Conservation (phyloP, 1,140 invertebrate genomes). For the Drosophila guanche region DNA sequence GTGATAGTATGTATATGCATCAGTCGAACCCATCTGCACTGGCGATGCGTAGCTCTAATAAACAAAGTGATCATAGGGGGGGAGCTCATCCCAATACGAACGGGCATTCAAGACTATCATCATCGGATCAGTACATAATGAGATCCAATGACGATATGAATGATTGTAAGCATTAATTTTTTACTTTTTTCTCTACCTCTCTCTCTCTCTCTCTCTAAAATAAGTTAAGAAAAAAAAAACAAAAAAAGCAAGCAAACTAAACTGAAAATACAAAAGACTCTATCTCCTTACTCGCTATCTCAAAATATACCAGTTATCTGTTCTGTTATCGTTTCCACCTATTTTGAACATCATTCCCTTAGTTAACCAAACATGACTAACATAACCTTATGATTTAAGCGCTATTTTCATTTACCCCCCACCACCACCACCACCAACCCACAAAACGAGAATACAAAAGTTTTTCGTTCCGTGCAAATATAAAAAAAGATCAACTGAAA, state of each 20-base stretch:
- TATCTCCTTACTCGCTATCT: conserved; percentile 79
- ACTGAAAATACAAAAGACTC: conserved; percentile 61
- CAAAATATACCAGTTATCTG: conserved; percentile 73
- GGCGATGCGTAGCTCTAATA: conserved; percentile 84
- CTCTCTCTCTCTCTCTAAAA: conserved; percentile 60
- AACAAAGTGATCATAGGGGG: conserved; percentile 84
- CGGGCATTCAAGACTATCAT: conserved; percentile 84
- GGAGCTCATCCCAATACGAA: conserved; percentile 84
- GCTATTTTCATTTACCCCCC: conserved; percentile 45
- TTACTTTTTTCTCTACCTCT: conserved; percentile 72
- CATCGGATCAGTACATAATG: conserved; percentile 84
- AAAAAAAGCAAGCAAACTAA: conserved; percentile 54
- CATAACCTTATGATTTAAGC: conserved; percentile 60
- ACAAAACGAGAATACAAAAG: conserved; percentile 62
- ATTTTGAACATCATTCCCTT: conserved; percentile 47
- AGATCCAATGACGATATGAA: conserved; percentile 84
- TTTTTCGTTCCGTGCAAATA: conserved; percentile 52
- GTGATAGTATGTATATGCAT: conserved; percentile 84
- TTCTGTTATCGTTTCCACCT: conserved; percentile 52
- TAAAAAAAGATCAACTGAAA: conserved; percentile 51
- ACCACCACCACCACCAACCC: not conserved
- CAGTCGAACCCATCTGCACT: conserved; percentile 84
- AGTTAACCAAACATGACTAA: conserved; percentile 63
- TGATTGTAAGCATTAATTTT: conserved; percentile 84
- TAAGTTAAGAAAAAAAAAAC: conserved; percentile 57